Evolutionary conservation across 2,797 vertebrate genomes (phyloP).

Genomic region (Esox lucius): DNA sequence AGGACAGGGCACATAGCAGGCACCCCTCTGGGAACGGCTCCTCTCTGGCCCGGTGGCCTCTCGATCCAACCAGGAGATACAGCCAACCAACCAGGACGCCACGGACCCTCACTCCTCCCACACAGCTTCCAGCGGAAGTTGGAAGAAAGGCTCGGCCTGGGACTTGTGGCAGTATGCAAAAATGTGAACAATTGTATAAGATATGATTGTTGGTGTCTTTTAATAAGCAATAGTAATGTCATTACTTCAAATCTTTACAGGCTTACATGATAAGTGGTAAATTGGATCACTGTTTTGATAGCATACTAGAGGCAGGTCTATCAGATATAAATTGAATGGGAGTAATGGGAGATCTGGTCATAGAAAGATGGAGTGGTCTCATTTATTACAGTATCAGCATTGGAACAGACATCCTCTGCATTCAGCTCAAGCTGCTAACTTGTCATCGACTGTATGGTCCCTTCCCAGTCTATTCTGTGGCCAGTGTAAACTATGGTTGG

Average conservation of each 20-base stretch:
- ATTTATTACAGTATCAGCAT: background rate
- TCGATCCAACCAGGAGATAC: background rate
- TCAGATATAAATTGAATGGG: no score
- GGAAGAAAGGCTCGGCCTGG: no score
- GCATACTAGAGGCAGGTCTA: no score
- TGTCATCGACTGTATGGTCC: background rate
- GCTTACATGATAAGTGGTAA: no score
- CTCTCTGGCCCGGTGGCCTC: background rate
- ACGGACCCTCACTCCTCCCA: background rate
- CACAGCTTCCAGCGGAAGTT: no score
- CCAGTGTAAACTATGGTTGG: background rate
- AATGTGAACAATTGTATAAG: no score
- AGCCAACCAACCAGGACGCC: background rate
- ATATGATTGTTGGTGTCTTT: no score
- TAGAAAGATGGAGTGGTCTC: background rate
- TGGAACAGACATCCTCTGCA: background rate
- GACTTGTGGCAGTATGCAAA: no score
- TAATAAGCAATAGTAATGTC: no score
- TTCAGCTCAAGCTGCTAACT: background rate
- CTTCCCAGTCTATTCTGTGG: background rate
- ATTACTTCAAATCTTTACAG: no score
- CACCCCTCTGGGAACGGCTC: background rate
- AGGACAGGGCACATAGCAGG: constrained; percentile 18
- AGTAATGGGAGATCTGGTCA: background rate
- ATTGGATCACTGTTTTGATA: no score